Conservation (phyloP, 2,113 vertebrate species). For the Muntiacus muntjak region DNA sequence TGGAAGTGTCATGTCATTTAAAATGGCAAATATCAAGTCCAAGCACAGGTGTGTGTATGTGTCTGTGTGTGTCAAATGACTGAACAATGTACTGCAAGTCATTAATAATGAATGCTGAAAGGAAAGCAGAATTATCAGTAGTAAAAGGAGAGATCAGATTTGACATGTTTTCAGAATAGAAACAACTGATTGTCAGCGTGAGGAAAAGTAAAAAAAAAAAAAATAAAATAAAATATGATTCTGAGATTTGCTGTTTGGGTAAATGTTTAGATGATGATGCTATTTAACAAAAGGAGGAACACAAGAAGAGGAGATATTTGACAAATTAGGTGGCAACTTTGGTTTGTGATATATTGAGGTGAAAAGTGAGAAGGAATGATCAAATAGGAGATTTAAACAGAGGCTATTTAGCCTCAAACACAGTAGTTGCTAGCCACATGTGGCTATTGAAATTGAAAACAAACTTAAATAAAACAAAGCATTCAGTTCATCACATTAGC, state of each 20-base stretch:
- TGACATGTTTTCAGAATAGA: not conserved
- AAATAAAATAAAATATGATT: not conserved
- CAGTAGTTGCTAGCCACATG: not conserved
- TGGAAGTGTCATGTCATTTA: not conserved
- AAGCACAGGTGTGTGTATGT: not conserved
- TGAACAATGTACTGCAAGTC: not conserved
- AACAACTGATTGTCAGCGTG: not conserved
- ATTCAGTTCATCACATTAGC: not conserved
- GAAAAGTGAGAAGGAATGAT: not conserved
- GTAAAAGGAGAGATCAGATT: not conserved
- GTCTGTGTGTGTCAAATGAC: not conserved
- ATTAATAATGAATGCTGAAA: not conserved
- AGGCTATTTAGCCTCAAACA: not conserved
- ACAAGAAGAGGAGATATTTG: not conserved
- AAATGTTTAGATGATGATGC: not conserved
- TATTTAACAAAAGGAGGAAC: not conserved
- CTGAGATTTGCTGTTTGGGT: not conserved
- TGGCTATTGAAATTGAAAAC: not conserved
- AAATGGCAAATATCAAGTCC: not conserved
- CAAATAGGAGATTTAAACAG: not conserved
- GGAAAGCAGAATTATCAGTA: not conserved
- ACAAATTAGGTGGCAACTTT: not conserved
- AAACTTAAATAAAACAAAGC: not conserved
- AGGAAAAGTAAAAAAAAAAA: not conserved
- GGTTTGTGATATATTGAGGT: not conserved